Base-by-base conservation (phyloP, 2,888 invertebrate genomes). In the Volucella inanis region DNA sequence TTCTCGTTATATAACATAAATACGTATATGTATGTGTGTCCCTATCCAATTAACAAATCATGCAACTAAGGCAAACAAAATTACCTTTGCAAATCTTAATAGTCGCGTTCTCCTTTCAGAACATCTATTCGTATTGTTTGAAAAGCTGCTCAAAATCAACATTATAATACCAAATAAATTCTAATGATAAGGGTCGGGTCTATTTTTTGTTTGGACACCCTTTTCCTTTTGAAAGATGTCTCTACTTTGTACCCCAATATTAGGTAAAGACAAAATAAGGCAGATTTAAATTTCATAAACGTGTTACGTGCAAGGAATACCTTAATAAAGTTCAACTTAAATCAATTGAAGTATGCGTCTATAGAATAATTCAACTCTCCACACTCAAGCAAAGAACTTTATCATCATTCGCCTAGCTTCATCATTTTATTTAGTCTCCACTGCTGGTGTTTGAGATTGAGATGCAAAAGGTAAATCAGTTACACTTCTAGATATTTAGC, bases 251-350 rank as follows among this genome's bases (percentile, higher is more conserved):
- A 8, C 22, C 15, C 0, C 8, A n/a, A 12, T 55, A 38, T 8
- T 31, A 31, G 62, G 15, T 50, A 62, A 68, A 49, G 22, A 54
- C 41, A 47, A 67, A 65, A 74, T 74, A 72, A 74, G 67, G 64
- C 71, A 78, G 71, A 71, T 71, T 49, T 59, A 71, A 71, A 59
- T 59, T 71, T 57, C 50, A 50, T 43, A 41, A 49, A 64, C 54
- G 55, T 55, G 49, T n/a, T 80, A 68, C 80, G 80, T 75, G 80
- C 75, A 2, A 38, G 31, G 68, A 80, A 80, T 80, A 67, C 74
- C 74, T 80, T 74, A 67, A 80, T 62, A 61, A 62, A 54, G 55
- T 75, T 80, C 62, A 68, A 75, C 75, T 75, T 80, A 68, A 80
- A 80, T 75, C 80, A 75, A 75, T 80, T 75, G 62, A 68, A 80